Conservation (phyloP, 2,797 vertebrate species). For the Ambastaia sidthimunki region DNA sequence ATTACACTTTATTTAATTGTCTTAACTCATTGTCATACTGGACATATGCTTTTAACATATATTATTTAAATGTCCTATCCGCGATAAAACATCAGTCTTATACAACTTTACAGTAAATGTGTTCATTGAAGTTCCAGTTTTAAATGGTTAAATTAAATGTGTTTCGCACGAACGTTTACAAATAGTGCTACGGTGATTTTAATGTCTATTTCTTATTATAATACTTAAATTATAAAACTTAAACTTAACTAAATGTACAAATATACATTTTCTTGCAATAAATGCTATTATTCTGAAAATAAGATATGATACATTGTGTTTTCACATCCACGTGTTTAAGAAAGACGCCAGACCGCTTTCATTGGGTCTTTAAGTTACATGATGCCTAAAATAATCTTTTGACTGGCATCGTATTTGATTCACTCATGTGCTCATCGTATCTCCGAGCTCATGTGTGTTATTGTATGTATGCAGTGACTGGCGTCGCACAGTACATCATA, state of each 20-base stretch:
- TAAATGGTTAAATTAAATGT: conserved; percentile 34
- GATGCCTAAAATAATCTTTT: conserved; percentile 25
- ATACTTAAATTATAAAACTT: background rate
- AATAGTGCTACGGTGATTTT: background rate
- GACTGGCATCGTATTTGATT: conserved; percentile 3
- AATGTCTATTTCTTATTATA: background rate
- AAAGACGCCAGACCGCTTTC: conserved; percentile 3
- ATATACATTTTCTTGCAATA: conserved; percentile 14
- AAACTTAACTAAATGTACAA: background rate
- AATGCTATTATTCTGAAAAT: background rate
- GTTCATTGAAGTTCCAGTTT: background rate
- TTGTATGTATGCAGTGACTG: conserved; percentile 19
- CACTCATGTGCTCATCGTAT: conserved; percentile 14
- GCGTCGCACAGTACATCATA: background rate
- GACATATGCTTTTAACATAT: background rate
- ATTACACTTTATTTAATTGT: background rate
- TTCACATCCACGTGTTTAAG: background rate
- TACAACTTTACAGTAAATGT: background rate
- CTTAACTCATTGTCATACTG: background rate
- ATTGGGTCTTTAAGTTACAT: conserved; percentile 4
- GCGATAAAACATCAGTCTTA: background rate
- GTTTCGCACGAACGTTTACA: conserved; percentile 36
- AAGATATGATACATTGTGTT: background rate
- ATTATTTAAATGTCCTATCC: background rate
- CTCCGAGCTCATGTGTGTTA: conserved; percentile 4